Conservation (phyloP, 2,797 vertebrate species). For the Gobionotothen gibberifrons region DNA sequence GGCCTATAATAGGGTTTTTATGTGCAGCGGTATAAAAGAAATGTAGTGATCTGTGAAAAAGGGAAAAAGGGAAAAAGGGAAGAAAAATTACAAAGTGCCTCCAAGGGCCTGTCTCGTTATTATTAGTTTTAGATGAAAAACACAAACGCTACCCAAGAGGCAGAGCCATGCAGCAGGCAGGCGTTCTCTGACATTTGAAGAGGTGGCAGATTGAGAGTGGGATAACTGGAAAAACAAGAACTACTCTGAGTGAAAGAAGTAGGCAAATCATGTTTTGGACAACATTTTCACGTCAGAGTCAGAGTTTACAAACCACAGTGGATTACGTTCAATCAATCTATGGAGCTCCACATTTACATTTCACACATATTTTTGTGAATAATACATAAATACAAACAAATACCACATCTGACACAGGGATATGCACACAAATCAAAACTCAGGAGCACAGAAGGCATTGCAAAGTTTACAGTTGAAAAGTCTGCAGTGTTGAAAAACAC, state of each 20-base stretch:
- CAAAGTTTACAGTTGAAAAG: slow-evolving; percentile 48
- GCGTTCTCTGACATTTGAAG: slow-evolving; percentile 72
- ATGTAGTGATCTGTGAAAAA: slow-evolving; percentile 74
- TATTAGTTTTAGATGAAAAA: slow-evolving; percentile 83
- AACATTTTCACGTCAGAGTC: slow-evolving; percentile 13
- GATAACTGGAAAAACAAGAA: slow-evolving; percentile 38
- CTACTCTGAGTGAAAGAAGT: slow-evolving; percentile 40
- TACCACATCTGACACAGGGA: not conserved
- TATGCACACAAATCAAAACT: not conserved
- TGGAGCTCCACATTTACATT: not conserved
- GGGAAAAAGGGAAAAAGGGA: slow-evolving; percentile 58
- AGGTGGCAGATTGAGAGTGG: slow-evolving; percentile 42
- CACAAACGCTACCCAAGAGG: slow-evolving; percentile 73
- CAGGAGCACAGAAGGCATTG: slow-evolving; percentile 17
- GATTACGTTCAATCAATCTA: not conserved
- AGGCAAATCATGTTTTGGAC: slow-evolving; percentile 24
- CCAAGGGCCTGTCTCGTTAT: slow-evolving; percentile 76
- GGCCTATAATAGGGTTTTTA: slow-evolving; percentile 71
- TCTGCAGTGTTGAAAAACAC: slow-evolving; percentile 36
- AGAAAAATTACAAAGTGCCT: slow-evolving; percentile 77
- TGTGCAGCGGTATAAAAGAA: slow-evolving; percentile 65
- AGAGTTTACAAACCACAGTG: not conserved
- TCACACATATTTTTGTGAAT: not conserved
- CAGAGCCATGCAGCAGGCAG: slow-evolving; percentile 54
- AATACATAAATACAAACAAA: slow-evolving; percentile 1